Evolutionary conservation across 2,888 invertebrate genomes (phyloP).

Genomic region (Nasonovia ribisnigri): DNA sequence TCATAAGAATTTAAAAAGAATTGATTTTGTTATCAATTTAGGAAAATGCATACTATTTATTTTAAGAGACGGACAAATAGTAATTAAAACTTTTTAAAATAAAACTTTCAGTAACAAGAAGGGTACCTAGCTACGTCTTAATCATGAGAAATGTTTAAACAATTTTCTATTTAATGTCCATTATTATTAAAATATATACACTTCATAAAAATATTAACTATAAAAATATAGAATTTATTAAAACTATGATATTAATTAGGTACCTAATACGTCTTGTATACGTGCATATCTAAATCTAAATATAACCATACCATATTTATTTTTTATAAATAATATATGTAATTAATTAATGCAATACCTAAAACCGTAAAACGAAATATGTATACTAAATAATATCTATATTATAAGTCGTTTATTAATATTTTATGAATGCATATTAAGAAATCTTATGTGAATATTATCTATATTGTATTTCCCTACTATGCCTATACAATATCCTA

Average conservation of each 20-base stretch:
- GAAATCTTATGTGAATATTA: neutral
- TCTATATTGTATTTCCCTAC: neutral
- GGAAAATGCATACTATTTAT: neutral
- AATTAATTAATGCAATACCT: neutral
- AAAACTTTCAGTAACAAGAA: neutral
- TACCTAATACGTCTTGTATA: neutral
- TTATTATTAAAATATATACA: neutral
- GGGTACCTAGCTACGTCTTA: no score
- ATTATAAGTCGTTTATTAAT: neutral
- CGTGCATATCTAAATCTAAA: neutral
- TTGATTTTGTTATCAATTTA: neutral
- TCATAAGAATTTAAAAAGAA: neutral
- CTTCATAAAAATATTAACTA: neutral
- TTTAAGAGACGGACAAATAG: neutral
- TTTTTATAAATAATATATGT: neutral
- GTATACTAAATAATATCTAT: neutral
- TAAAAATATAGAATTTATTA: neutral
- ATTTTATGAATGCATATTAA: neutral
- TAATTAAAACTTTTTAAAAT: neutral
- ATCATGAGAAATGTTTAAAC: neutral
- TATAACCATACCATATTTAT: neutral
- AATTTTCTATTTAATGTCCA: neutral
- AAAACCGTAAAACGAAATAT: neutral
- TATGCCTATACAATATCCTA: neutral
- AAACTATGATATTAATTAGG: neutral